Base-by-base conservation (phyloP, 2,113 vertebrate species). In the Tachycineta bicolor region DNA sequence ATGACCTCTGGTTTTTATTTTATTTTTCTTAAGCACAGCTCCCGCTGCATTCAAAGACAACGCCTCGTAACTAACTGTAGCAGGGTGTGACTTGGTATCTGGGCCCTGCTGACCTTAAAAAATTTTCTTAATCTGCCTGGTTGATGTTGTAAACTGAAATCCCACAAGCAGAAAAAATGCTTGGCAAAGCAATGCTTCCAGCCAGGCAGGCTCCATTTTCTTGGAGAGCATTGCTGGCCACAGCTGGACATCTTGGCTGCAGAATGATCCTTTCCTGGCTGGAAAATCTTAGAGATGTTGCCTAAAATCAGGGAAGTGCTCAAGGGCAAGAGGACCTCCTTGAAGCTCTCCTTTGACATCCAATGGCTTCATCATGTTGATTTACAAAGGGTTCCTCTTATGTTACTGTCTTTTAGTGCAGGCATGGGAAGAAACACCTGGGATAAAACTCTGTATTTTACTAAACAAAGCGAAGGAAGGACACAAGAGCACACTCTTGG, bases 1-100 rank as follows among this genome's bases (percentile, higher is more conserved):
- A 44, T 71, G 76, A 94, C 56, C 34, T 92, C 43, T 67, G 60
- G 4, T 14, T 83, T 84, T 89, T 44, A 31, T 56, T 89, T 69
- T 58, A 79, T 85, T 93, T 86, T 85, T 31, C 28, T 87, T 59
- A 47, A 86, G 50, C 47, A 52, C 14, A 71, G 5, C 53, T 70
- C 77, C 70, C 9, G 13, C 68, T 69, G 53, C 5, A 14, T 60
- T 89, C 87, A 83, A 94, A 91, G 68, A 28, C 89, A 67, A 89
- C 3, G 17, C 65, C 78, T 91, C 0, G 0, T 55, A 91, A 81
- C 75, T 77, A 83, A 94, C 67, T 47, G 22, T 37, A 83, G 86
- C 76, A 89, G 90, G 94, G 92, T 70, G 94, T 91, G 84, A 88
- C 71, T 83, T 65, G 70, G 74, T 93, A 95, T 93, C 87, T 83